Evolutionary conservation across 2,888 invertebrate genomes (phyloP).

Genomic region (Chymomyza procnemis): DNA sequence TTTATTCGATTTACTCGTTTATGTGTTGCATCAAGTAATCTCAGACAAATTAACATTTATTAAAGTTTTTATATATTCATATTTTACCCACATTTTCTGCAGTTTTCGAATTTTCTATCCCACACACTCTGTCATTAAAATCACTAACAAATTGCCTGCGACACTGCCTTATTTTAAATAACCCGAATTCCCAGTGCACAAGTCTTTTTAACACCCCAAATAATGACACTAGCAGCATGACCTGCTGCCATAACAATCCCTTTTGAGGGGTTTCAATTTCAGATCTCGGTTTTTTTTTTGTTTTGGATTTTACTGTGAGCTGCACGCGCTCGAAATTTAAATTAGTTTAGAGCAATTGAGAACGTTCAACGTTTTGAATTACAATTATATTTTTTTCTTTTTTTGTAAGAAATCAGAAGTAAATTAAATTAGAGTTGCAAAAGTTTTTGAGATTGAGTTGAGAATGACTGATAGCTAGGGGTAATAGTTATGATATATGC

Average conservation of each 20-base stretch:
- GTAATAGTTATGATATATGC: no score
- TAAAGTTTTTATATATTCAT: conserved; percentile 37
- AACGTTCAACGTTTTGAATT: conserved; percentile 23
- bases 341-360: conserved; percentile 68
- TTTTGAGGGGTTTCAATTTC: conserved; percentile 49
- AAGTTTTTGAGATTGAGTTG: conserved; percentile 44
- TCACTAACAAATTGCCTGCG: conserved; percentile 65
- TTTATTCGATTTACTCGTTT: conserved; percentile 48
- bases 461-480: no score
- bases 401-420: conserved; percentile 27
- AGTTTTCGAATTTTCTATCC: background rate
- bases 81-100: background rate
- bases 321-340: conserved; percentile 68
- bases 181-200: conserved; percentile 47
- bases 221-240: background rate
- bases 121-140: background rate
- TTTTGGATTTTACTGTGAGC: conserved; percentile 18
- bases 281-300: conserved; percentile 11
- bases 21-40: conserved; percentile 38
- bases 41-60: conserved; percentile 63
- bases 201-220: conserved; percentile 8
- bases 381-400: background rate
- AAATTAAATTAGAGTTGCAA: conserved; percentile 77
- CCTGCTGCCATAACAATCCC: background rate
- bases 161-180: conserved; percentile 43